Evolutionary conservation across 2,888 invertebrate genomes (phyloP).

Genomic region (Eupithecia tripunctaria): DNA sequence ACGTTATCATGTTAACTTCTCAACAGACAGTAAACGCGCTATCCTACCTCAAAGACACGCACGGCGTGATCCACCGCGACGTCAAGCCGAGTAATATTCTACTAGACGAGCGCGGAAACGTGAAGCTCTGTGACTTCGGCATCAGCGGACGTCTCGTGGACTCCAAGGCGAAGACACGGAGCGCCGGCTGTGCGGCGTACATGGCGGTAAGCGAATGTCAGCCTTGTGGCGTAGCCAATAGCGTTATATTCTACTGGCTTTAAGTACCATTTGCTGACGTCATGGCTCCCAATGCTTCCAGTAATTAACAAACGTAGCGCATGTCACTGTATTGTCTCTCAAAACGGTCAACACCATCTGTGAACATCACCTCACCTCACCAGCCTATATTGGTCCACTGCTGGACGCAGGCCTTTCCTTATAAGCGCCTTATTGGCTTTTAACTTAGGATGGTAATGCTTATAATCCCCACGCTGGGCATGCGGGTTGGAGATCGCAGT

Average conservation of each 20-base stretch:
- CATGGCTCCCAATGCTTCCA: too few relatives aligned
- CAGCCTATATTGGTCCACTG: too few relatives aligned
- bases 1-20: neutral
- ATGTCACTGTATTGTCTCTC: too few relatives aligned
- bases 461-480: too few relatives aligned
- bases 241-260: neutral
- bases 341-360: too few relatives aligned
- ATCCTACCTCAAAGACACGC: conserved; percentile 98
- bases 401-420: too few relatives aligned
- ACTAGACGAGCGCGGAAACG: conserved; percentile 96
- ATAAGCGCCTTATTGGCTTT: too few relatives aligned
- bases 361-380: too few relatives aligned
- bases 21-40: conserved; percentile 96
- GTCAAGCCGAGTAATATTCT: conserved; percentile 99
- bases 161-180: conserved; percentile 98
- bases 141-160: conserved; percentile 99
- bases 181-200: conserved; percentile 99
- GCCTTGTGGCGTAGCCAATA: neutral
- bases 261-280: too few relatives aligned
- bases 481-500: too few relatives aligned
- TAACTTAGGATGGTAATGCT: too few relatives aligned
- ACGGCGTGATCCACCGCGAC: conserved; percentile 98
- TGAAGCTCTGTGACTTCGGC: conserved; percentile 99
- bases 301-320: too few relatives aligned
- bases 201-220: conserved; percentile 91